Evolutionary conservation across 2,888 invertebrate genomes (phyloP).

Genomic region (Orthosia incerta): DNA sequence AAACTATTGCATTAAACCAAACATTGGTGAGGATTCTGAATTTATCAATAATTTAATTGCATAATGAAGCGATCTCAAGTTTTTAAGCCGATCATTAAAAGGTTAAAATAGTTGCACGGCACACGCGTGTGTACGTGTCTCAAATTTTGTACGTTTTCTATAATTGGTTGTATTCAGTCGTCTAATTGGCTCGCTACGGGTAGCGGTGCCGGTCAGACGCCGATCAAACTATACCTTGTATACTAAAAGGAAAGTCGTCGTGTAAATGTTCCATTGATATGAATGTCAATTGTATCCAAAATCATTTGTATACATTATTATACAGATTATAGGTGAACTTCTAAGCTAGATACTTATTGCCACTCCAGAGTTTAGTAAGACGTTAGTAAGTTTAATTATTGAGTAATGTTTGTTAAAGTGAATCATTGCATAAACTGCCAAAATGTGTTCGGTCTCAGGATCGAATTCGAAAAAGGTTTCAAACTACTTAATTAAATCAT

Average conservation of each 20-base stretch:
- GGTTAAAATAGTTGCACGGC: conserved; percentile 61
- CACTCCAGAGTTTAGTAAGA: conserved; percentile 28
- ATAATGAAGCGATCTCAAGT: conserved; percentile 64
- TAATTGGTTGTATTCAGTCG: conserved; percentile 67
- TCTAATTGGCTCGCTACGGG: conserved; percentile 65
- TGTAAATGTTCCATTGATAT: conserved; percentile 47
- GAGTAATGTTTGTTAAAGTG: conserved; percentile 29
- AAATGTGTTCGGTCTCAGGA: neutral
- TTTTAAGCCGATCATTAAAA: conserved; percentile 58
- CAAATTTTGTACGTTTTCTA: conserved; percentile 65
- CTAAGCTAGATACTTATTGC: conserved; percentile 39
- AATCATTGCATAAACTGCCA: conserved; percentile 24
- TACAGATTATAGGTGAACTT: conserved; percentile 44
- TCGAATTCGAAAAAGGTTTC: conserved; percentile 12
- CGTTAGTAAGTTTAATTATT: conserved; percentile 39
- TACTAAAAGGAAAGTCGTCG: conserved; percentile 43
- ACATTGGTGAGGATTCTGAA: conserved; percentile 30
- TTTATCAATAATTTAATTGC: conserved; percentile 49
- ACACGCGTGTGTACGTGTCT: conserved; percentile 62
- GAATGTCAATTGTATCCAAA: conserved; percentile 60
- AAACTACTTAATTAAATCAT: conserved; percentile 5
- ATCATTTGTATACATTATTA: conserved; percentile 50
- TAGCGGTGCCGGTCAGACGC: conserved; percentile 45
- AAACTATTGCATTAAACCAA: conserved; percentile 33
- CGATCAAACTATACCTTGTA: conserved; percentile 41